These are phyloP conservation scores for Trididemnum nubilum DNA, from an alignment of 23 tunicate species.

Conservation along the genomic window DNA sequence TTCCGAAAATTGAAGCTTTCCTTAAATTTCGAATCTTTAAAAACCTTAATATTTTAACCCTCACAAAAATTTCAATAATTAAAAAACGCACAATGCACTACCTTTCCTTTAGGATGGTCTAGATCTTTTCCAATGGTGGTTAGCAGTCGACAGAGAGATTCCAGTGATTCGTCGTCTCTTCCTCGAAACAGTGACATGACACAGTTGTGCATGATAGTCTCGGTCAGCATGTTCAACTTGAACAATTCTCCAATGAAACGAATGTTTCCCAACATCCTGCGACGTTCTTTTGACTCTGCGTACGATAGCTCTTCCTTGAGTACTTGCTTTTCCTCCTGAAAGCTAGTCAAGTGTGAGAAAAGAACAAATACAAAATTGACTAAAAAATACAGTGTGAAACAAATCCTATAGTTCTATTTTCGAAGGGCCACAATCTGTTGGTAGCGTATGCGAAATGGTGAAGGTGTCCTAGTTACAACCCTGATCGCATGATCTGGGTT, in stretches of 20 bases:
- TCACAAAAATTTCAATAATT: neutral
- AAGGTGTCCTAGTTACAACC: too few relatives aligned
- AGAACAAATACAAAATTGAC: neutral
- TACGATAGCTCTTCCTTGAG: conserved; percentile 54
- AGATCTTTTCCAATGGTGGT: conserved; percentile 81
- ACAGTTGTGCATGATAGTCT: conserved; percentile 82
- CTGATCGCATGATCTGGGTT: too few relatives aligned
- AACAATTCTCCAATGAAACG: conserved; percentile 93
- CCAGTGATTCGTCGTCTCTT: conserved; percentile 64
- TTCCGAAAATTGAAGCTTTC: too few relatives aligned
- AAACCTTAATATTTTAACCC: too few relatives aligned
- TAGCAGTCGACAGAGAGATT: conserved; percentile 69
- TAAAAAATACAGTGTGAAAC: neutral
- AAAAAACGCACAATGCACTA: conserved; percentile 3
- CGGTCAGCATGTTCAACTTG: conserved; percentile 76
- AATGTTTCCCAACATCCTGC: conserved; percentile 86
- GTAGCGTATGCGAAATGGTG: too few relatives aligned
- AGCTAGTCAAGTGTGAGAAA: neutral
- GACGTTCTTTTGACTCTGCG: conserved; percentile 46
- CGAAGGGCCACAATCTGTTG: neutral
- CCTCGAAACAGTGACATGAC: conserved; percentile 66
- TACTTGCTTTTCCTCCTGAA: conserved; percentile 37
- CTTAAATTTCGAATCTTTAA: too few relatives aligned
- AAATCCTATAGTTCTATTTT: neutral
- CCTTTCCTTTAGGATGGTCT: conserved; percentile 77